These are phyloP conservation scores for Sebastes taczanowskii DNA, from an alignment of 2,797 vertebrate species.

Conservation along the genomic window DNA sequence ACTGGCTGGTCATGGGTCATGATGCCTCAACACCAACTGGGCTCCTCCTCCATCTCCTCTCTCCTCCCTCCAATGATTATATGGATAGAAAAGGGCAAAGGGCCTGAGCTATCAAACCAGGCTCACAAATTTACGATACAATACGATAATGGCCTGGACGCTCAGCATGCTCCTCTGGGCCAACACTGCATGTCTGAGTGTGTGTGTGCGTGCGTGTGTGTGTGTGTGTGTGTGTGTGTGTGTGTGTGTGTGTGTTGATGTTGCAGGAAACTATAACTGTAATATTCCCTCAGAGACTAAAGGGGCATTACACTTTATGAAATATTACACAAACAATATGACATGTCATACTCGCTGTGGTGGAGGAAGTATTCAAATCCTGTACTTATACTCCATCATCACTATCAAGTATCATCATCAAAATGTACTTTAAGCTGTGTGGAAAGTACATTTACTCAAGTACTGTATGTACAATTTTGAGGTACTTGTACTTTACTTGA, in stretches of 20 bases:
- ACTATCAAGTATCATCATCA: not conserved
- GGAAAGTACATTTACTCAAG: not conserved
- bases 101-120: no score
- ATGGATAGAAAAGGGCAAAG: no score
- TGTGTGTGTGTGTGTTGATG: not conserved
- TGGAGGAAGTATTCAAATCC: not conserved
- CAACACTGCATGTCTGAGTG: not conserved
- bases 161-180: not conserved
- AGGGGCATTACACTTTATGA: not conserved
- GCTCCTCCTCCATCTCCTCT: no score
- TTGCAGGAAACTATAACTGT: no score
- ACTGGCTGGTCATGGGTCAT: no score
- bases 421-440: not conserved
- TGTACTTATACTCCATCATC: not conserved
- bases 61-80: no score
- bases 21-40: no score
- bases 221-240: not conserved
- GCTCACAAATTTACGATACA: no score
- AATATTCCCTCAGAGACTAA: not conserved
- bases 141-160: conserved; percentile 21
- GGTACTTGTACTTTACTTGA: not conserved
- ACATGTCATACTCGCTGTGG: not conserved
- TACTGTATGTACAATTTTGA: not conserved
- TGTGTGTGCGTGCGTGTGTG: no score
- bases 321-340: not conserved